These are phyloP conservation scores for Drepana arcuata DNA, from an alignment of 1,140 invertebrate species.

Conservation along the genomic window DNA sequence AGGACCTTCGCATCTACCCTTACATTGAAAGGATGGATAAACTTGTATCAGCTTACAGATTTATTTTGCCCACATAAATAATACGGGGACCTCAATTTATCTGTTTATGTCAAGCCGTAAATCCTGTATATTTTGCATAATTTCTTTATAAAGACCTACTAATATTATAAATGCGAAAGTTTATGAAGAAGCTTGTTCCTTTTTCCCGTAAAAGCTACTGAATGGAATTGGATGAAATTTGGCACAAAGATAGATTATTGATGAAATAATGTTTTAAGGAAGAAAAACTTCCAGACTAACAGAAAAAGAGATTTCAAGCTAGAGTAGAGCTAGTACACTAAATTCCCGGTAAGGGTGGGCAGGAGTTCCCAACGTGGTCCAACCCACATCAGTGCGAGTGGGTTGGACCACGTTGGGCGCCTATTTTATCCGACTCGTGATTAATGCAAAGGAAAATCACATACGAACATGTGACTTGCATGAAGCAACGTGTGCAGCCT, in stretches of 20 bases:
- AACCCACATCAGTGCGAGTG: too few species aligned
- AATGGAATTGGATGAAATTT: too few species aligned
- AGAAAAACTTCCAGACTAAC: too few species aligned
- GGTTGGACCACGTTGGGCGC: conserved; percentile 17
- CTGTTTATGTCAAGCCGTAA: conserved; percentile 16
- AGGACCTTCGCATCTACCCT: conserved; percentile 26
- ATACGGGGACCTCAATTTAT: conserved; percentile 19
- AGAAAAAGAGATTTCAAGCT: too few species aligned
- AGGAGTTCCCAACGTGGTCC: too few species aligned
- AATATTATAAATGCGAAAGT: not conserved
- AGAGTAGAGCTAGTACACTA: too few species aligned
- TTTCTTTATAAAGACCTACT: not conserved
- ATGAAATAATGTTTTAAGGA: too few species aligned
- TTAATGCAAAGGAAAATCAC: conserved; percentile 15
- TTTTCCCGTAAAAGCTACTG: too few species aligned
- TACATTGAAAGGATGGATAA: conserved; percentile 40
- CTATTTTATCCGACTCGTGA: conserved; percentile 13
- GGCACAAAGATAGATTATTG: too few species aligned
- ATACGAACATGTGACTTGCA: conserved; percentile 26
- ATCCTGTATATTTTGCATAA: conserved; percentile 9
- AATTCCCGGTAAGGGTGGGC: too few species aligned
- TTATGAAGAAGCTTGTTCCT: too few species aligned
- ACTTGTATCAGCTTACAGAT: conserved; percentile 39
- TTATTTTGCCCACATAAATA: conserved; percentile 37
- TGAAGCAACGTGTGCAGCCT: conserved; percentile 17